phyloP scores from a whole-genome alignment of 2,888 invertebrate species.

The Parnassius orleans region DNA sequence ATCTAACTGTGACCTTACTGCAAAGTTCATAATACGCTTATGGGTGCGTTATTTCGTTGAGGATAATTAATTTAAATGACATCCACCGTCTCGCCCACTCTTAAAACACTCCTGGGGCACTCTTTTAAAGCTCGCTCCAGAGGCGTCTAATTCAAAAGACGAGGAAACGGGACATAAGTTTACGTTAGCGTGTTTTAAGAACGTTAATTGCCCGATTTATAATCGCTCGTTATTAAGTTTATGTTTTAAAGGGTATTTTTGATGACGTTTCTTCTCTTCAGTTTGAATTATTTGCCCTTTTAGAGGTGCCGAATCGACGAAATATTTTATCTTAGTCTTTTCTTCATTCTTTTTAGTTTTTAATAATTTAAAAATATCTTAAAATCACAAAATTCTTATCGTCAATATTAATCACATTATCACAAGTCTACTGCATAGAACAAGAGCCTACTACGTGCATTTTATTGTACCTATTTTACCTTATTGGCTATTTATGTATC shows the following conservation, averaged over 20 bases:
- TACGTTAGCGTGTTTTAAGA: constrained; percentile 51
- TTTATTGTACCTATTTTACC: too few species aligned
- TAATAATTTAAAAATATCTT: too few species aligned
- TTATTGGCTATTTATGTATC: too few species aligned
- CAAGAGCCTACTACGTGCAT: too few species aligned
- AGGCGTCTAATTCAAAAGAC: constrained; percentile 52
- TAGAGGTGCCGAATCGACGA: background rate
- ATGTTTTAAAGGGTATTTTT: constrained; percentile 29
- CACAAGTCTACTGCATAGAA: too few species aligned
- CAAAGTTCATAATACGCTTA: constrained; percentile 3
- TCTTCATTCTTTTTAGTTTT: too few species aligned
- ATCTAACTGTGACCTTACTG: constrained; percentile 9
- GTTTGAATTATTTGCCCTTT: constrained; percentile 29
- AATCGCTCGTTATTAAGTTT: constrained; percentile 42
- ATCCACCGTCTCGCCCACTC: constrained; percentile 35
- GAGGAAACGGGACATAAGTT: constrained; percentile 60
- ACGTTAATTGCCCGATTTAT: constrained; percentile 63
- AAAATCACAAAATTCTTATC: too few species aligned
- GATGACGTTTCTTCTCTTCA: constrained; percentile 27
- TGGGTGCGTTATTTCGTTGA: constrained; percentile 45
- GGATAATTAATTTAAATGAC: constrained; percentile 60
- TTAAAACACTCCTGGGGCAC: constrained; percentile 37
- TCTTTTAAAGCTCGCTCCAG: constrained; percentile 39
- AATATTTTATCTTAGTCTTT: too few species aligned
- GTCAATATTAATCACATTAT: too few species aligned